Evolutionary conservation across 2,797 vertebrate genomes (phyloP), one percentile per base, ranked within the genome.

Genomic region (Sternarchorhynchus goeldii): DNA sequence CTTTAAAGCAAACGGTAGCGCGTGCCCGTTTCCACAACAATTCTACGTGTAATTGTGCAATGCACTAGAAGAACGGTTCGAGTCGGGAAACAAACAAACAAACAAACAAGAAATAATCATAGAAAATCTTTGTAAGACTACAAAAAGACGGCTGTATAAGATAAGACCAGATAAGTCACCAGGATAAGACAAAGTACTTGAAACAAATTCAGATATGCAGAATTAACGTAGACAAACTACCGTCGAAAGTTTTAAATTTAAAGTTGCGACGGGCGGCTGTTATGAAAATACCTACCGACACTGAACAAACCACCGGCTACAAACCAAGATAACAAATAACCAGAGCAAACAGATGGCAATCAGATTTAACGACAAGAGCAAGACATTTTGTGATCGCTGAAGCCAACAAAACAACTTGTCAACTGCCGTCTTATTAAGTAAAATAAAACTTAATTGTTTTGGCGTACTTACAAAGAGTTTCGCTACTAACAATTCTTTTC

Each of bases 341-440:
- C 60, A 58, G 36, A 71, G 20, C 53, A 73, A 71, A 16, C 53
- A 73, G 14, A 21, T 53, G 21, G 39, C 25, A 57, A 21, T 16
- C 45, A 72, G 17, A 53, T 1, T 34, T 5, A 20, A 41, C 45
- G 32, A 29, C 3, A 21, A n/a, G 0, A 25, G 16, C 1, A 29
- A 56, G n/a, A 39, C 0, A 7, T 14, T 64, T 6, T 34, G 45
- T 50, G 45, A 50, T 12, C 10, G 45, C 12, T 50, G 17, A 36
- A 41, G 7, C 16, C 20, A 45, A 66, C 62, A n/a, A 36, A 36
- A 34, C 31, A 0, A 1, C 17, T 18, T 6, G 18, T 10, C 2
- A 65, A 20, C 20, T 10, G 2, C 34, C 20, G 63, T 14, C 1
- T 41, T 5, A 4, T 65, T n/a, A 4, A 41, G 6, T 10, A 12